phyloP scores from a whole-genome alignment of 2,113 vertebrate genomes.

The Rhineura floridana region DNA sequence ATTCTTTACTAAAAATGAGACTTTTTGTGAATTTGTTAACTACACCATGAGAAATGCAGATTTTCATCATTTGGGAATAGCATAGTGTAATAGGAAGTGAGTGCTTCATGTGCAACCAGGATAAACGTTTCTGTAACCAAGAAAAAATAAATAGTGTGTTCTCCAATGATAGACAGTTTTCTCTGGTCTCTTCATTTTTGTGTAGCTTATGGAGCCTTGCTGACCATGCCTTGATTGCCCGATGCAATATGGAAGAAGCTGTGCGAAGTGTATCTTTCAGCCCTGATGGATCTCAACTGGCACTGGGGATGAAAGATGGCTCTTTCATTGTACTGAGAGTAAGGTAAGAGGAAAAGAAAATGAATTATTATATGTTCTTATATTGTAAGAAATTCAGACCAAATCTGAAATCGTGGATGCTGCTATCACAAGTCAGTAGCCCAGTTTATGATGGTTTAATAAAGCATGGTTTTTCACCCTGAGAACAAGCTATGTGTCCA shows the following conservation, averaged over 20 bases:
- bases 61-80: not conserved
- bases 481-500: not conserved
- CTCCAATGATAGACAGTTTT: not conserved
- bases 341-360: slow-evolving; percentile 74
- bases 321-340: slow-evolving; percentile 97
- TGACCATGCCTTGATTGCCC: slow-evolving; percentile 92
- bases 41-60: not conserved
- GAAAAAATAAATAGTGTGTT: slow-evolving; percentile 5
- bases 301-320: slow-evolving; percentile 96
- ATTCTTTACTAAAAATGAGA: not conserved
- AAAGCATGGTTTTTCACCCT: not conserved
- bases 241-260: slow-evolving; percentile 96
- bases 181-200: slow-evolving; percentile 22
- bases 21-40: not conserved
- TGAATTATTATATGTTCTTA: too few relatives aligned
- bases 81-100: not conserved
- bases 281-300: slow-evolving; percentile 92
- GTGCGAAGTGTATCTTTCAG: slow-evolving; percentile 93
- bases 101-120: not conserved
- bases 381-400: not conserved
- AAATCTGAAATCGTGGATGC: not conserved
- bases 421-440: not conserved
- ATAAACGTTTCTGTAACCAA: slow-evolving; percentile 7
- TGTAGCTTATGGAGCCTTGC: slow-evolving; percentile 92
- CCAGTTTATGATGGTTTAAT: not conserved